A percentile compares a stretch with the other conserved stretches of the same genome.
Evolutionary conservation across 2,888 invertebrate species (phyloP).

Genomic region (Lucinisca nassula): DNA sequence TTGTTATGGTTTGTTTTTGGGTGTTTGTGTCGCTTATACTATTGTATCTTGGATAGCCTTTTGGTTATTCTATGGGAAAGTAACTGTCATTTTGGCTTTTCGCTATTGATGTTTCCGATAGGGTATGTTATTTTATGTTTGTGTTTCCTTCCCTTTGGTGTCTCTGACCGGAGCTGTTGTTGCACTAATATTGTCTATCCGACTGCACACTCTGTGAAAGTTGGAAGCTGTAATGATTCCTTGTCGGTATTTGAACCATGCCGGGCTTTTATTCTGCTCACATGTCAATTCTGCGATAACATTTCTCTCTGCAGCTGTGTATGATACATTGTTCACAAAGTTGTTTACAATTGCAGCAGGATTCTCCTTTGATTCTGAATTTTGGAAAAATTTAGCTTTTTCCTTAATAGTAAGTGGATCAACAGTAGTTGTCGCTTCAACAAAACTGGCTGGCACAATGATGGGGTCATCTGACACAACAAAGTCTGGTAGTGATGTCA

Average conservation of each 20-base stretch:
- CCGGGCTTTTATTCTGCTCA: background rate
- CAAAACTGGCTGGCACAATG: slow-evolving; percentile 2
- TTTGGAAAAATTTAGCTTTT: background rate
- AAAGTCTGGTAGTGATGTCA: background rate
- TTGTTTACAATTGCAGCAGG: background rate
- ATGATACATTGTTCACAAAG: background rate
- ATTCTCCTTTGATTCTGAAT: background rate
- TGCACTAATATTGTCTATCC: background rate
- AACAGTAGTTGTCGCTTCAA: background rate
- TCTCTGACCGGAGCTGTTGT: too few species aligned
- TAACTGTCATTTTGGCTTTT: too few species aligned
- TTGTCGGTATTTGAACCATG: background rate
- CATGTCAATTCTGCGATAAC: background rate
- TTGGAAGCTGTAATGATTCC: background rate
- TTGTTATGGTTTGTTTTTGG: too few species aligned
- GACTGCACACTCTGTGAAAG: background rate
- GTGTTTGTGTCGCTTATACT: too few species aligned
- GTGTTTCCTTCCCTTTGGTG: too few species aligned
- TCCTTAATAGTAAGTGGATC: slow-evolving; percentile 8
- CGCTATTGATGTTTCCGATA: too few species aligned
- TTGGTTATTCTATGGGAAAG: too few species aligned
- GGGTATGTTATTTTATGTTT: too few species aligned
- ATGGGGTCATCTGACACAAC: background rate
- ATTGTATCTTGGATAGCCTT: too few species aligned
- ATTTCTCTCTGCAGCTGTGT: background rate